A percentile compares a stretch with the other conserved stretches of the same genome.
Conservation (phyloP, 92 coral and sea anemone species). For the Paramuricea clavata region DNA sequence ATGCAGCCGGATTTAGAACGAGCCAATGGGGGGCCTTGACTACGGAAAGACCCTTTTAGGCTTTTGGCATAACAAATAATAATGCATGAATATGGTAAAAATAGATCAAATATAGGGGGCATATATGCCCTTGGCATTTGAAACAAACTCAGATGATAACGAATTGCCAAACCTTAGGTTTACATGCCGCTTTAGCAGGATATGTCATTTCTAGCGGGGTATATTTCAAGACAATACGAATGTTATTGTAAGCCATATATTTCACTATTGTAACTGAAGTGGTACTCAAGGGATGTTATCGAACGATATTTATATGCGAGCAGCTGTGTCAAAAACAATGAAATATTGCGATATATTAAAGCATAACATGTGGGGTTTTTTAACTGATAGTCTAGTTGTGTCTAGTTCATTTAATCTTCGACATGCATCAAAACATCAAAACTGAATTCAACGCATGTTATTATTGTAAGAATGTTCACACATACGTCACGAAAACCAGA, state of each 20-base stretch:
- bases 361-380: neutral
- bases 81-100: neutral
- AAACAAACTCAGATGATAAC: neutral
- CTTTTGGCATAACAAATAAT: conserved; percentile 11
- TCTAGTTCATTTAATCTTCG: too few species aligned
- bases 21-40: conserved; percentile 45
- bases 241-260: neutral
- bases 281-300: conserved; percentile 1
- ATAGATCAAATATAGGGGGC: conserved; percentile 10
- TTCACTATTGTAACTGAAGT: neutral
- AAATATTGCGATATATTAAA: neutral
- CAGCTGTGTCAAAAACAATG: neutral
- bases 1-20: conserved; percentile 8
- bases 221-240: neutral
- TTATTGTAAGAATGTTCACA: neutral
- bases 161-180: too few species aligned
- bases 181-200: too few species aligned
- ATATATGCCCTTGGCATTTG: neutral
- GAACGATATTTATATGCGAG: neutral
- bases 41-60: neutral
- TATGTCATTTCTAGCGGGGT: neutral
- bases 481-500: neutral
- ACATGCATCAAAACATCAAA: too few species aligned
- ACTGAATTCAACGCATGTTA: neutral
- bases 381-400: neutral